Evolutionary conservation across 2,888 invertebrate genomes (phyloP).

Genomic region (Epicampocera succincta): DNA sequence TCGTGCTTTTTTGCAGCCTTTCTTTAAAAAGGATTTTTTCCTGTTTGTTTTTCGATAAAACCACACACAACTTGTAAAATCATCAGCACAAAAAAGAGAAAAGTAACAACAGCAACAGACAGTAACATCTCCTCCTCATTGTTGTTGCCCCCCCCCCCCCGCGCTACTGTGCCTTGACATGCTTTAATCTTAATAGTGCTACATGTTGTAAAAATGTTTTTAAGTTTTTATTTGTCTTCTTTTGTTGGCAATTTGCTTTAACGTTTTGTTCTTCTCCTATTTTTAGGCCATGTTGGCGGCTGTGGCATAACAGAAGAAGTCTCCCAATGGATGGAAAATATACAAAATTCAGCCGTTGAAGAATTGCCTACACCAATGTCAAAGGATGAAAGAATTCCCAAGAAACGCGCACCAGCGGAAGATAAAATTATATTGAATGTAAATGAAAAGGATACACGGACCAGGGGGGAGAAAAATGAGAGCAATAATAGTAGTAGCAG

Average conservation of each 20-base stretch:
- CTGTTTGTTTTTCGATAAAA: constrained; percentile 38
- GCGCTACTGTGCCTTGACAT: background rate
- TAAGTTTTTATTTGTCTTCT: constrained; percentile 20
- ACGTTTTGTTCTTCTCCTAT: constrained; percentile 28
- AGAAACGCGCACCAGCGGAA: constrained; percentile 72
- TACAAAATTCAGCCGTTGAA: constrained; percentile 90
- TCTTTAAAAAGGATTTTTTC: constrained; percentile 30
- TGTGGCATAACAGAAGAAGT: constrained; percentile 94
- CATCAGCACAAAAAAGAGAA: background rate
- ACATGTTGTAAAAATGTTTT: constrained; percentile 36
- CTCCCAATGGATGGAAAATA: constrained; percentile 94
- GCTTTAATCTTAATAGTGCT: constrained; percentile 20
- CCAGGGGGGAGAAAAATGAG: constrained; percentile 7
- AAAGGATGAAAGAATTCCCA: constrained; percentile 77
- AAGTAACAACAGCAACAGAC: constrained; percentile 39
- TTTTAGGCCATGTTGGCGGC: constrained; percentile 90
- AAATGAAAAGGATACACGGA: constrained; percentile 10
- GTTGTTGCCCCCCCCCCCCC: background rate
- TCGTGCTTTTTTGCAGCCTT: constrained; percentile 16
- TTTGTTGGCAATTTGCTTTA: constrained; percentile 57
- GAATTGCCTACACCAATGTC: constrained; percentile 81
- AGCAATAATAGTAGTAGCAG: constrained; percentile 25
- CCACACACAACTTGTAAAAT: constrained; percentile 52
- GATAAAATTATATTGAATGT: constrained; percentile 72
- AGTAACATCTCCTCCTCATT: constrained; percentile 13